Evolutionary conservation across 2,113 vertebrate species (phyloP), one percentile per base, ranked within the genome.

Genomic region (Anhinga anhinga): DNA sequence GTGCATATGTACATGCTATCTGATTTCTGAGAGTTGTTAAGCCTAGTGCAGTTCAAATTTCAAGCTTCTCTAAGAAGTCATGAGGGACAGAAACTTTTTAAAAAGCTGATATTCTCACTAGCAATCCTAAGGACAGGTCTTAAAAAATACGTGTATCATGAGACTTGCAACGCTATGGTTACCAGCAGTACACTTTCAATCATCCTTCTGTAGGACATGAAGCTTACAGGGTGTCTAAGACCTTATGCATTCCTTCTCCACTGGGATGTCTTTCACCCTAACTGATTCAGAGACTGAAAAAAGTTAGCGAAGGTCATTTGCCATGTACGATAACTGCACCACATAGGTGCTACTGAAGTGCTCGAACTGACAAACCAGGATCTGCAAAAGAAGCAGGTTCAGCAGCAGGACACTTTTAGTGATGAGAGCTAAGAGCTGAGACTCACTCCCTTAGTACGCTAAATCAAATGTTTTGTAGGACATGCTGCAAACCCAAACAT

Each of bases 1-100:
- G 26, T 19, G 19, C 0, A 1, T 7, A 0, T 42, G 7, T 52
- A 26, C 20, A n/a, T 45, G n/a, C 5, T 56, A 23, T 67, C 59
- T 67, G 25, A 36, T 86, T 86, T 92, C 61, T 26, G 8, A 82
- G 72, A 86, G 19, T 9, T 49, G 29, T 22, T 65, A 79, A 77
- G 38, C 19, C 27, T 65, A n/a, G 17, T 1, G 2, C 3, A 15
- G 10, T 73, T 94, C 73, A 88, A 50, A 90, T 83, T 58, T 70
- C 61, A 84, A 87, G 58, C 29, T 72, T 62, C 30, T 58, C 11
- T 25, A 40, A 52, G 80, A 72, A 87, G 26, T 61, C 52, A 49
- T 3, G 40, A 82, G 62, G 27, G 49, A 65, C 30, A 86, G 32
- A 93, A 95, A 82, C 27, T 45, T 88, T 27, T 70, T 15, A 8